A percentile compares a stretch with the other conserved stretches of the same genome.
Evolutionary conservation across 2,888 invertebrate species (phyloP).

Genomic region (Spisula solida): DNA sequence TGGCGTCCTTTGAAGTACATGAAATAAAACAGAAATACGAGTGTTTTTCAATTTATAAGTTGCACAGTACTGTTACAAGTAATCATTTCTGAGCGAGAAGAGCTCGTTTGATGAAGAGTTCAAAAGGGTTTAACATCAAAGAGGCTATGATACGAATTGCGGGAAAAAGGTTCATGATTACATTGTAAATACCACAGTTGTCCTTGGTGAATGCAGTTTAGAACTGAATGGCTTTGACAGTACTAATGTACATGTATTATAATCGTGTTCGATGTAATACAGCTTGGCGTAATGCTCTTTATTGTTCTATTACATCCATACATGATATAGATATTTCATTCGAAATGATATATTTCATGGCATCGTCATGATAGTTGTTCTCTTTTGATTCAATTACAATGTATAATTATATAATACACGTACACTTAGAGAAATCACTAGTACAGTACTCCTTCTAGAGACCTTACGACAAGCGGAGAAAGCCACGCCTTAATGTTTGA

Average conservation of each 20-base stretch:
- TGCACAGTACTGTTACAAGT: slow-evolving; percentile 25
- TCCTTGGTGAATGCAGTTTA: background rate
- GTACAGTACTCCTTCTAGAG: too few species aligned
- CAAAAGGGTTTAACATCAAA: slow-evolving; percentile 28
- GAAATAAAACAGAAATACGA: slow-evolving; percentile 30
- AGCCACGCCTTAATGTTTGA: too few species aligned
- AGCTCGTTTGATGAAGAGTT: background rate
- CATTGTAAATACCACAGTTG: slow-evolving; percentile 15
- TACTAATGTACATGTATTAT: too few species aligned
- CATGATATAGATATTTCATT: background rate
- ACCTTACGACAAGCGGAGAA: too few species aligned
- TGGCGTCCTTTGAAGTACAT: slow-evolving; percentile 18
- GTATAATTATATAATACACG: too few species aligned
- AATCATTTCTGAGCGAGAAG: slow-evolving; percentile 14
- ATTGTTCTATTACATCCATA: background rate
- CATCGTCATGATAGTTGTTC: background rate
- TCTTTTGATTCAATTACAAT: too few species aligned
- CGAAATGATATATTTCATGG: background rate
- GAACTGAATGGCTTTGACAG: background rate
- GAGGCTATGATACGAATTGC: slow-evolving; percentile 14
- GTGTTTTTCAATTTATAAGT: slow-evolving; percentile 28
- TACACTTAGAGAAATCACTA: too few species aligned
- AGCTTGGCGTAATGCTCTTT: background rate
- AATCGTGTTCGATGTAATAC: background rate
- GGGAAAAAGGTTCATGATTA: background rate